Base-by-base conservation (phyloP, 2,888 invertebrate genomes). In the Epirrita christyi region DNA sequence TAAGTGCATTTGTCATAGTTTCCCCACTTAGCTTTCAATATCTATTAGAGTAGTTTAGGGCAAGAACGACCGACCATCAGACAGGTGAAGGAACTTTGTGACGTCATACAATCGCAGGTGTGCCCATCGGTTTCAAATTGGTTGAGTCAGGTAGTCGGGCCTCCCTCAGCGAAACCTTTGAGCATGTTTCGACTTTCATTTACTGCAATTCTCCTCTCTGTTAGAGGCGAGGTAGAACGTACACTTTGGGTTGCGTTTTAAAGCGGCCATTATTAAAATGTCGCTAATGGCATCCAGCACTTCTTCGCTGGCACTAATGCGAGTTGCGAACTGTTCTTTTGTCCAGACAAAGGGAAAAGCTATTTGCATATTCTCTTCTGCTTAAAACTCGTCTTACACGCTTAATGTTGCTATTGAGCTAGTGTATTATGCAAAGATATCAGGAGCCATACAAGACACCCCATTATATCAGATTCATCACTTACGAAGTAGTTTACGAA, bases 61-160 rank as follows among this genome's bases (percentile, higher is more conserved):
- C 57, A 73, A 75, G 72, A 21, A 75, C 70, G 68, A 73, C 69
- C 69, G 61, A 52, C 65, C 67, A 67, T 60, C 67, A 74, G 78
- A 78, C 84, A 85, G 84, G 84, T 85, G 84, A 84, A 81, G 76
- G 77, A 79, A 81, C 81, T 75, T 71, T 76, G 70, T 80, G 79
- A 78, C 78, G 79, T 78, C 78, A 78, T 59, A 63, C 71, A 68
- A 70, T 73, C 72, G 81, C 84, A 85, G 83, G 82, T 85, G 84
- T 70, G 76, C 74, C 77, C 75, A 73, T 75, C 67, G 71, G 66
- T 73, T 73, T 70, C 68, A 69, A 76, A 72, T 64, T 52, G 59
- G 59, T 73, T 59, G 75, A 79, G 73, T 73, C 74, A 76, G 77
- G 73, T 72, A 73, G 69, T 66, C 58, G 63, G 60, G 56, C 65